Evolutionary conservation across 2,113 vertebrate species (phyloP), one percentile per base, ranked within the genome.

Genomic region (Rhizomys pruinosus): DNA sequence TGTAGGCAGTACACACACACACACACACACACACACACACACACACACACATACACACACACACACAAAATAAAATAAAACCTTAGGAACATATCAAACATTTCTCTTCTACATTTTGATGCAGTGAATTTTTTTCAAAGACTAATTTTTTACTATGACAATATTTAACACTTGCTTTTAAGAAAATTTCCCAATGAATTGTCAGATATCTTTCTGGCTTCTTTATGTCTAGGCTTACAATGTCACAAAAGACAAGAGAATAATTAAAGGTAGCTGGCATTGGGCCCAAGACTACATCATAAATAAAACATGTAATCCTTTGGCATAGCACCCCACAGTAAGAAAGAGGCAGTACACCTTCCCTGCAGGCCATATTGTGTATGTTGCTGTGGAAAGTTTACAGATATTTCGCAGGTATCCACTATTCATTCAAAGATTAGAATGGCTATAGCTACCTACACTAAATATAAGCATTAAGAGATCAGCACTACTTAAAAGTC

Each of bases 141-240:
- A 59, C n/a, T 74, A 66, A 88, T 89, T 89, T 92, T 94, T 97
- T 97, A 69, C 95, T 96, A 90, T 97, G 96, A 95, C n/a, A n/a
- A n/a, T 79, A 92, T 34, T n/a, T 10, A n/a, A 37, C 37, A 79
- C 92, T 64, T 89, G 37, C 59, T 91, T 81, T 84, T 52, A 91
- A 87, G 91, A 47, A 90, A 15, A 37, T 93, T 97, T 69, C 74
- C n/a, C 84, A 87, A 95, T 13, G 55, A 63, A 92, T 61, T 29
- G 39, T 76, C 71, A 96, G 61, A 29, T 32, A 15, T 71, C 2
- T 20, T 78, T 90, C 76, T 89, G 44, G 27, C 93, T 96, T 95
- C 77, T 73, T 42, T 68, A 5, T 84, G 66, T 71, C 32, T 64
- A 27, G 11, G 77, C 55, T 89, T 89, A 78, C 77, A 72, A 19